phyloP scores from a whole-genome alignment of 2,113 vertebrate species.

The Sylvietta virens region DNA sequence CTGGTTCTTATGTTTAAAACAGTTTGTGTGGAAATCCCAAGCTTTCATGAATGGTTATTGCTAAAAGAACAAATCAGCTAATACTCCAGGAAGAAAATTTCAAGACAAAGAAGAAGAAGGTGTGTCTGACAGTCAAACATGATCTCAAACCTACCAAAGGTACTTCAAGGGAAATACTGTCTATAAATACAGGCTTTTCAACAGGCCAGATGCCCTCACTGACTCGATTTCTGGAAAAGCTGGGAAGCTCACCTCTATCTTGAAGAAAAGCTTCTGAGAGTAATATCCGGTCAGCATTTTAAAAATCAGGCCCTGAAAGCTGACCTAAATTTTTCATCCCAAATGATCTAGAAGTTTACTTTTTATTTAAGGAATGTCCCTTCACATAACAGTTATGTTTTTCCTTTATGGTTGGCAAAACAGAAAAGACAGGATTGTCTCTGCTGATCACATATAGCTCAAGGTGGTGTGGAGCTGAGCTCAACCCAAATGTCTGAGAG shows the following conservation, averaged over 20 bases:
- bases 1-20: not conserved
- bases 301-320: not conserved
- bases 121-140: not conserved
- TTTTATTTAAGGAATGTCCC: not conserved
- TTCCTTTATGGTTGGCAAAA: not conserved
- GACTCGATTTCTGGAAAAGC: not conserved
- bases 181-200: not conserved
- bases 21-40: not conserved
- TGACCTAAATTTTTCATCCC: not conserved
- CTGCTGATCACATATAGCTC: not conserved
- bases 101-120: not conserved
- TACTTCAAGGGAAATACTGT: accelerated
- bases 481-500: not conserved
- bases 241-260: not conserved
- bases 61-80: not conserved
- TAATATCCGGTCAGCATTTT: not conserved
- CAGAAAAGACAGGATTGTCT: not conserved
- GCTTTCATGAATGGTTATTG: not conserved
- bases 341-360: not conserved
- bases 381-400: not conserved
- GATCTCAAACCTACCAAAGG: not conserved
- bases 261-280: not conserved
- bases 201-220: accelerated
- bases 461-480: not conserved
- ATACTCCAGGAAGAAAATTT: not conserved